Conservation (phyloP, 2,113 vertebrate genomes). For the Calonectris borealis region DNA sequence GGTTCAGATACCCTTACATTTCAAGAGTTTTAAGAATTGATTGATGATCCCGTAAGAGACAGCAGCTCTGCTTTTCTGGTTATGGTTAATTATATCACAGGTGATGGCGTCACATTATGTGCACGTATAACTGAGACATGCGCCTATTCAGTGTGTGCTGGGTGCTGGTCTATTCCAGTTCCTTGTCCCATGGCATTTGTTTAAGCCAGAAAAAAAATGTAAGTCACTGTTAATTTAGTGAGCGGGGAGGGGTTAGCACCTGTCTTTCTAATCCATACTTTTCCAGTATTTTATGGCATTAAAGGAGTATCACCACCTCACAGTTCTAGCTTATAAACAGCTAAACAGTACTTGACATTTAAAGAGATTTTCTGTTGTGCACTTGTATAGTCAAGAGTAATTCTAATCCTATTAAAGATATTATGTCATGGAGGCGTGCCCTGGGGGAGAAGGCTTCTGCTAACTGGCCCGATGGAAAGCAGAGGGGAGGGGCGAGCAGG, state of each 20-base stretch:
- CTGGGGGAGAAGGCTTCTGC: constrained; percentile 42
- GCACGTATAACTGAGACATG: neutral
- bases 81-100: neutral
- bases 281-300: neutral
- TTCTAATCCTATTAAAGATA: constrained; percentile 85
- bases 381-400: constrained; percentile 81
- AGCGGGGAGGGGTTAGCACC: neutral
- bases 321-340: constrained; percentile 12
- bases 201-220: neutral
- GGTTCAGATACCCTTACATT: neutral
- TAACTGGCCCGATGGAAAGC: constrained; percentile 72
- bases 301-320: neutral
- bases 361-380: constrained; percentile 68
- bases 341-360: constrained; percentile 75
- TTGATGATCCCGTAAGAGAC: neutral
- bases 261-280: neutral
- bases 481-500: constrained; percentile 65
- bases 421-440: constrained; percentile 69
- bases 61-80: neutral
- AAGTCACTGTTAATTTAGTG: neutral
- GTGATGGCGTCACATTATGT: neutral
- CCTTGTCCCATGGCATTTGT: neutral
- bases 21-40: neutral
- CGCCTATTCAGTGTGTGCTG: neutral
- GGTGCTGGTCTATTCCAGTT: neutral